phyloP scores from a whole-genome alignment of 35 echinoderm and acorn worm genomes.

The Apostichopus parvimensis region DNA sequence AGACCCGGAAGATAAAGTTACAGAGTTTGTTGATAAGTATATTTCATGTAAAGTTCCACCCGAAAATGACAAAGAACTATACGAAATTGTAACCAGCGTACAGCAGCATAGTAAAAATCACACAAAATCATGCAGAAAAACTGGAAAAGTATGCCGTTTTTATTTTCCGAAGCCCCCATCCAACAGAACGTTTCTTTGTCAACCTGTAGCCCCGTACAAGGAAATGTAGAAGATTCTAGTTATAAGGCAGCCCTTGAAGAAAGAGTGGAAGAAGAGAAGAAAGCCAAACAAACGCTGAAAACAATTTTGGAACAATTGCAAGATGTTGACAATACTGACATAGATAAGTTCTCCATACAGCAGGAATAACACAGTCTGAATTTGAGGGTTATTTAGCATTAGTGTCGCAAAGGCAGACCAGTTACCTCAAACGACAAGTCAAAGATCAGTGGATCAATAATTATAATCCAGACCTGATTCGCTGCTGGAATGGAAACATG shows the following conservation, averaged over 20 bases:
- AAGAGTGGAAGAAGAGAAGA: not conserved
- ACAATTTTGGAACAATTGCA: constrained; percentile 14
- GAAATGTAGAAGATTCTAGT: too few relatives aligned
- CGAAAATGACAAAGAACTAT: constrained; percentile 59
- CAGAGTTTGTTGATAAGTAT: constrained; percentile 68
- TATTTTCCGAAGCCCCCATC: constrained; percentile 71
- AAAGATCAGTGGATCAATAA: constrained; percentile 65
- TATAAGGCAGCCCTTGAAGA: not conserved
- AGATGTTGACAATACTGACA: constrained; percentile 6
- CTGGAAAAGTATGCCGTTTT: constrained; percentile 72
- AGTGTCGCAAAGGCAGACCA: constrained; percentile 31
- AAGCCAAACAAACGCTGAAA: constrained; percentile 27
- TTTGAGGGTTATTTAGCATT: constrained; percentile 56
- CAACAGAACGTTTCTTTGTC: constrained; percentile 65
- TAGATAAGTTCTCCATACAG: not conserved
- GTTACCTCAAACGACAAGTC: constrained; percentile 36
- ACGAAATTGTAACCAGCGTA: constrained; percentile 73
- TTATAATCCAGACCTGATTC: constrained; percentile 16
- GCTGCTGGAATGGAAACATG: constrained; percentile 74
- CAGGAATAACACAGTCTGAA: not conserved
- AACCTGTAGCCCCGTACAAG: not conserved
- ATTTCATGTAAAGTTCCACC: constrained; percentile 54
- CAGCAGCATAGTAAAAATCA: constrained; percentile 72
- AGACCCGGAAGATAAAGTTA: constrained; percentile 43
- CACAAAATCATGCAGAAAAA: constrained; percentile 82